Conservation (phyloP, 2,888 invertebrate species). For the Lithophane semibrunnea region DNA sequence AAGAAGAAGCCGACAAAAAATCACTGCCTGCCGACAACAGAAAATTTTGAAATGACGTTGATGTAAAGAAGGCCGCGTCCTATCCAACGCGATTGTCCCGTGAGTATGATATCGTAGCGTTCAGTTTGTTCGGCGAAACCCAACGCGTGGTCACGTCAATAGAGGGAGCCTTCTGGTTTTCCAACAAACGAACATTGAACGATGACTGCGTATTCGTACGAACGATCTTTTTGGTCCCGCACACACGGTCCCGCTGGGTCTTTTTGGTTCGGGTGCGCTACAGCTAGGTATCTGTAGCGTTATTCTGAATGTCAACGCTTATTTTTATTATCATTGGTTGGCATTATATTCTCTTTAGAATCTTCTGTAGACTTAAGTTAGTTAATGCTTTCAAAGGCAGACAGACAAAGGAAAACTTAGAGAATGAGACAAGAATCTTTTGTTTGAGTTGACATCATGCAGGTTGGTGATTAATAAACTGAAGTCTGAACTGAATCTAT, state of each 20-base stretch:
- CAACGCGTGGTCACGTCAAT: background rate
- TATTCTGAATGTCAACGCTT: background rate
- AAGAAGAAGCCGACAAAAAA: too few relatives aligned
- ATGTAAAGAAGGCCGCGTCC: background rate
- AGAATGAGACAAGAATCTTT: background rate
- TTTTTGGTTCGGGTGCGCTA: background rate
- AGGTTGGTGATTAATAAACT: background rate
- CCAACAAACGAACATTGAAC: background rate
- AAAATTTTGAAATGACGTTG: background rate
- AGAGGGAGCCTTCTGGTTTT: background rate
- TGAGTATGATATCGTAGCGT: background rate
- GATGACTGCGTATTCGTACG: background rate
- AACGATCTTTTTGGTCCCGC: background rate
- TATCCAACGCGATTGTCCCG: too few relatives aligned
- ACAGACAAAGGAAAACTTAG: conserved; percentile 1
- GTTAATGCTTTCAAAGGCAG: background rate
- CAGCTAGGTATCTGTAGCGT: background rate
- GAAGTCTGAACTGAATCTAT: background rate
- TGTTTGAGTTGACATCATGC: conserved; percentile 14
- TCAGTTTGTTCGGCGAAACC: background rate
- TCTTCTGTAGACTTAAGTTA: background rate
- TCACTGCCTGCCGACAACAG: background rate
- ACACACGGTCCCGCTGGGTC: too few relatives aligned
- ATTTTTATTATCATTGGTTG: background rate
- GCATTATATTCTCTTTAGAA: background rate